phyloP scores from a whole-genome alignment of 2,888 invertebrate species.

The Cyclophora punctaria region DNA sequence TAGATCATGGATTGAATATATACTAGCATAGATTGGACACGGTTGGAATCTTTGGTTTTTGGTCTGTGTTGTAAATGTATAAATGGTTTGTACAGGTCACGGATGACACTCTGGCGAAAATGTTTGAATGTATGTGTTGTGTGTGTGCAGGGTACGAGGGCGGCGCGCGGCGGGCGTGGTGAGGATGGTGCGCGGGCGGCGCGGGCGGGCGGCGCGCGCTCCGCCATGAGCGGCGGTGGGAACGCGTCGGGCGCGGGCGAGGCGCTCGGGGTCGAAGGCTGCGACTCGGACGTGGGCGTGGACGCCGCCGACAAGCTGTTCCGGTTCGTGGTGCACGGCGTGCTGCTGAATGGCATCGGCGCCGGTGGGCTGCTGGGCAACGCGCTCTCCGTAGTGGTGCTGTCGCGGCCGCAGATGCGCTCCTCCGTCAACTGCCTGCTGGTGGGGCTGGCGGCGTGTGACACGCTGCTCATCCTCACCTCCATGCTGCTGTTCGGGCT shows the following conservation, averaged over 20 bases:
- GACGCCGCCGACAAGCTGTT: conserved; percentile 74
- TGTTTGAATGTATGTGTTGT: neutral
- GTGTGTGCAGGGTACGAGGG: conserved; percentile 2
- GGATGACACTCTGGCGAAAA: too few species aligned
- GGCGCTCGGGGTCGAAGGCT: conserved; percentile 27
- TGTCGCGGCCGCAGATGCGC: conserved; percentile 95
- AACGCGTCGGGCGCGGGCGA: conserved; percentile 25
- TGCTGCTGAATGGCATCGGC: conserved; percentile 86
- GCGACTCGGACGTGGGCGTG: conserved; percentile 57
- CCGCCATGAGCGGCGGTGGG: conserved; percentile 23
- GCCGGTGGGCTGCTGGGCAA: conserved; percentile 92
- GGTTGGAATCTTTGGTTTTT: too few species aligned
- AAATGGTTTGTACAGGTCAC: too few species aligned
- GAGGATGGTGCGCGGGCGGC: conserved; percentile 16
- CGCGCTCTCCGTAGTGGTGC: conserved; percentile 90
- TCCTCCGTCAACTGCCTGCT: conserved; percentile 96
- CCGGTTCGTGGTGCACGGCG: conserved; percentile 88
- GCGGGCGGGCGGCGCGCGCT: conserved; percentile 25
- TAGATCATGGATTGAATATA: too few species aligned
- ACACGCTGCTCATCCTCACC: conserved; percentile 91
- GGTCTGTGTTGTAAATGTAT: too few species aligned
- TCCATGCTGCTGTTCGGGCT: conserved; percentile 91
- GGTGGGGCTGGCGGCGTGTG: conserved; percentile 94
- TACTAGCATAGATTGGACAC: too few species aligned
- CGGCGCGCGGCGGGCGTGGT: conserved; percentile 4